Base-by-base conservation (phyloP, 2,888 invertebrate species). In the Orthosia gothica region DNA sequence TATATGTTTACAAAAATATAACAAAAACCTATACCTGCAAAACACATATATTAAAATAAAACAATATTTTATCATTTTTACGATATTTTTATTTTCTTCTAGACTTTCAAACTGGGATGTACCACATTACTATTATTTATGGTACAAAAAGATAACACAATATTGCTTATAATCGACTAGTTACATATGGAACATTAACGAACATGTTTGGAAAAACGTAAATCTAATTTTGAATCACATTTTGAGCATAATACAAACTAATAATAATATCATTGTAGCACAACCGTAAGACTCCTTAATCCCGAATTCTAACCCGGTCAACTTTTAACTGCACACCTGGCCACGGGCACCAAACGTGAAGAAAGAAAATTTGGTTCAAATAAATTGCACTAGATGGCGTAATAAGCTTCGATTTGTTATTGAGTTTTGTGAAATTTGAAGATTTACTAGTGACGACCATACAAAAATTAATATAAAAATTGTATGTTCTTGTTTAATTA, bases 171-270 rank as follows among this genome's bases (percentile, higher is more conserved):
- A 49, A 68, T 57, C 26, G 72, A 79, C 62, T 66, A 81, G 65
- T 52, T 50, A 58, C 16, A 54, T n/a, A 16, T 58, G 15, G 26
- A 49, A 57, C 12, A 59, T 54, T 18, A 26, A 64, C 23, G 15
- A 59, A 45, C 52, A 62, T 57, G 20, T 61, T 79, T 64, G 26
- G 45, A 70, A 64, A 64, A 72, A 57, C 40, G 18, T 67, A 40
- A 59, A 32, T 32, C 47, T 63, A 70, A 82, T 82, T 77, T 71
- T 20, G 52, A 47, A 59, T 59, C 72, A 78, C 58, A 78, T 78
- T 52, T 77, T 74, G 81, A 77, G 74, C 76, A 79, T 52, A 79
- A 75, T 76, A 76, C 63, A 40, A 63, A 80, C 63, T 80, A 64
- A 67, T 49, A 61, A 45, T 45, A 66, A 55, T 64, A 50, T 54